Evolutionary conservation across 2,113 vertebrate species (phyloP), one percentile per base, ranked within the genome.

Genomic region (Aleadryas rufinucha): DNA sequence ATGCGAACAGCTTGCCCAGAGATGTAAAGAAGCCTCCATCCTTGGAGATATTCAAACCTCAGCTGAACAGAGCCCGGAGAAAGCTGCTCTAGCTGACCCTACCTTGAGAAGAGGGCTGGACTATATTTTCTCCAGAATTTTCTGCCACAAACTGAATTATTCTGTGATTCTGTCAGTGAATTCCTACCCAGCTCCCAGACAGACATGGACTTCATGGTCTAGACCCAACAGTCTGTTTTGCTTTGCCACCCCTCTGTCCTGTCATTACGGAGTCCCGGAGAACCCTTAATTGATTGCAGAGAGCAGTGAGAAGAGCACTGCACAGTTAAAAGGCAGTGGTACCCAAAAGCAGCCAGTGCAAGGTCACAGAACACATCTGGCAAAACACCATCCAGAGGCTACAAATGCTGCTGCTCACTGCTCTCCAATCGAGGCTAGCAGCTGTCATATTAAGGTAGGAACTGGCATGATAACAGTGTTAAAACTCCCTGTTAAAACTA

Each of bases 141-240:
- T n/a, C n/a, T n/a, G n/a, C 8, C 37, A 33, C 16, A 57, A 49
- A 5, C 24, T 6, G 16, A 61, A 53, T 61, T 53, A 42, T 21
- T 45, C 47, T 41, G 45, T 33, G 14, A 59, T 27, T 80, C 23
- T 53, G 17, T 50, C 71, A 42, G 7, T 56, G 30, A 39, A 28
- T 35, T 19, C 26, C 22, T 47, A 6, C 30, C 16, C 31, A 56
- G 49, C 17, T 90, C 49, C 41, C 33, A 42, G 28, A 30, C 10
- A 57, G 26, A 84, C 16, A 27, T 4, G 16, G 23, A 30, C 13
- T 59, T 59, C 12, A 27, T 0, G 57, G 8, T 10, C 23, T 12
- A 28, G 59, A 41, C 18, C 37, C 5, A 59, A n/a, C 4, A 64
- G 8, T 0, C 0, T 39, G 9, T 28, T 65, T n/a, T 49, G 14